A percentile compares a stretch with the other conserved stretches of the same genome.
phyloP scores from a whole-genome alignment of 2,797 vertebrate species.

The Galagoides demidoff region DNA sequence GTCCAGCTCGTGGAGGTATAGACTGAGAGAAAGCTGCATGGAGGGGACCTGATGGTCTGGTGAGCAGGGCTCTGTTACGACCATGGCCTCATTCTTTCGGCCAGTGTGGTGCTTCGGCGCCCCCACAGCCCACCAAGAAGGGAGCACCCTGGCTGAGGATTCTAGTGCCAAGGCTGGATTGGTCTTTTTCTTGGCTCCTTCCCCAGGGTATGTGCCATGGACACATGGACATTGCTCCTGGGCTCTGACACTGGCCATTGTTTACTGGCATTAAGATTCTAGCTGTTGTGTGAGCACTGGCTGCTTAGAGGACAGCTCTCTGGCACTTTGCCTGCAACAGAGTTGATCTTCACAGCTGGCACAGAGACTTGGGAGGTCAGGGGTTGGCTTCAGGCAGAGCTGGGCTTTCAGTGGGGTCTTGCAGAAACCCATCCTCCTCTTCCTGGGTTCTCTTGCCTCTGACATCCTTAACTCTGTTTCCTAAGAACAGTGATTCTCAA shows the following conservation, averaged over 20 bases:
- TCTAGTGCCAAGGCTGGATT: not conserved
- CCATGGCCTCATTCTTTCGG: not conserved
- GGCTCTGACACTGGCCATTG: not conserved
- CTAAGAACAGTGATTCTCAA: not conserved
- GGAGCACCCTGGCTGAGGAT: no score
- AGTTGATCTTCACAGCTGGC: accelerated
- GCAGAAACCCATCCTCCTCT: accelerated
- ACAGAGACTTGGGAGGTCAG: not conserved
- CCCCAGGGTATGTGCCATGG: not conserved
- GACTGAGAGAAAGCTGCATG: not conserved
- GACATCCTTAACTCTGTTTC: not conserved
- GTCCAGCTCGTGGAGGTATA: not conserved
- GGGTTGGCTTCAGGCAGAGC: not conserved
- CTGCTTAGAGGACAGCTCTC: accelerated
- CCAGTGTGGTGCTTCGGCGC: not conserved
- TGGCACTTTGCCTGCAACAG: accelerated
- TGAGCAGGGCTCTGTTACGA: not conserved
- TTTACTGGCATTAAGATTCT: not conserved
- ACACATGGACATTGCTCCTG: accelerated
- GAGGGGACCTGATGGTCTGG: not conserved
- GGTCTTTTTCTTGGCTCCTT: not conserved
- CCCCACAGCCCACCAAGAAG: accelerated
- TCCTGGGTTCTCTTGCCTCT: not conserved
- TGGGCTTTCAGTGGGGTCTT: not conserved
- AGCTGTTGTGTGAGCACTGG: not conserved